Percentiles rank a stretch among this genome's conserved stretches.
Evolutionary conservation across 2,797 vertebrate genomes (phyloP).

Genomic region (Ptychobarbus kaznakovi): DNA sequence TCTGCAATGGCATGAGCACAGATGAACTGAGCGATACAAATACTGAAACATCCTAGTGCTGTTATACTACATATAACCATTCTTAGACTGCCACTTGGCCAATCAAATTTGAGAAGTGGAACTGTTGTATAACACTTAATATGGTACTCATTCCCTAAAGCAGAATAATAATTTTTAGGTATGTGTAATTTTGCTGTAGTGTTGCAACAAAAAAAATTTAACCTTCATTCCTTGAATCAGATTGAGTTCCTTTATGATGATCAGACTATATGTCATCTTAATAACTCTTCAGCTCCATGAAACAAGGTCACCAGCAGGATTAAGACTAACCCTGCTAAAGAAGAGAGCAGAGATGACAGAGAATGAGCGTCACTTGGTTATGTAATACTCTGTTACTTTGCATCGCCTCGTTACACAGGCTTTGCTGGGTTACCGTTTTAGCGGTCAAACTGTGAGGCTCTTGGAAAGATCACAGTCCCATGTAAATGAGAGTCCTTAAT

Average conservation of each 20-base stretch:
- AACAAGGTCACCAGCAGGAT: slow-evolving; percentile 53
- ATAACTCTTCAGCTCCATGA: slow-evolving; percentile 3
- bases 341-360: slow-evolving; percentile 10
- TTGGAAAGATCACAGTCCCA: slow-evolving; percentile 19
- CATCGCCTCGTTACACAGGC: slow-evolving; percentile 17
- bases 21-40: not conserved
- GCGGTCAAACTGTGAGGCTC: slow-evolving; percentile 11
- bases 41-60: not conserved
- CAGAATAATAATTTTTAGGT: not conserved
- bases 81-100: not conserved
- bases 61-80: not conserved
- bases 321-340: slow-evolving; percentile 39
- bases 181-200: not conserved
- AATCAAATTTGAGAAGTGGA: not conserved
- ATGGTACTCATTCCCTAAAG: not conserved
- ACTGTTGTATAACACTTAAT: slow-evolving; percentile 25
- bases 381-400: slow-evolving; percentile 38
- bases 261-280: slow-evolving; percentile 13
- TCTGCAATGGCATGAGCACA: not conserved
- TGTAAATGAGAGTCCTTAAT: not conserved
- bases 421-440: slow-evolving; percentile 40
- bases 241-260: not conserved
- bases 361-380: slow-evolving; percentile 44
- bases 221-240: not conserved
- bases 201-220: not conserved